These are phyloP conservation scores for Anser brachyrhynchus DNA, from an alignment of 2,113 vertebrate species.

Conservation along the genomic window DNA sequence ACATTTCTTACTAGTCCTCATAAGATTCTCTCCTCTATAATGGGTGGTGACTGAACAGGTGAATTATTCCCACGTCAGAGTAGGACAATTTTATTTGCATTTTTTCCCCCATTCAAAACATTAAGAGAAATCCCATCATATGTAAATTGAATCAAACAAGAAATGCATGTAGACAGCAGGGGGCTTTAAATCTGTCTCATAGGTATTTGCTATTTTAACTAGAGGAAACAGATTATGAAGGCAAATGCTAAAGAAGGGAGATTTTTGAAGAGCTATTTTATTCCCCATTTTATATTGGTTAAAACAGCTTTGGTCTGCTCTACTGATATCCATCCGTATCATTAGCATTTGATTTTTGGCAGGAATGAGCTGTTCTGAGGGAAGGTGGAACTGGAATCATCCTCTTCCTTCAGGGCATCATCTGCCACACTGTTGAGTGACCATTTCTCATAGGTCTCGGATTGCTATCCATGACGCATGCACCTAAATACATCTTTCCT, in stretches of 20 bases:
- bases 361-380: not conserved
- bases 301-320: not conserved
- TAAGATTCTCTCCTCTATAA: not conserved
- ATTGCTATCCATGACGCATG: not conserved
- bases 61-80: not conserved
- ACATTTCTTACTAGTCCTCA: not conserved
- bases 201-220: not conserved
- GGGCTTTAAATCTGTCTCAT: not conserved
- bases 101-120: not conserved
- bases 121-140: not conserved
- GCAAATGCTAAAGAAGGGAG: not conserved
- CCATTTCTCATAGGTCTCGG: not conserved
- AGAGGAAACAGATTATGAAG: not conserved
- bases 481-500: not conserved
- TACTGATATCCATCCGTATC: not conserved
- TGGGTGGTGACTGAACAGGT: not conserved
- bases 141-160: conserved; percentile 28
- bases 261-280: not conserved
- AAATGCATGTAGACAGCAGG: not conserved
- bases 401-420: not conserved
- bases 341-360: not conserved
- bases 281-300: not conserved
- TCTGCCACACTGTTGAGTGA: not conserved
- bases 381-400: not conserved
- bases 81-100: not conserved